Percentiles rank a stretch among this genome's conserved stretches.
Evolutionary conservation across 1,140 invertebrate species (phyloP).

Genomic region (Harlomillsia oculata): DNA sequence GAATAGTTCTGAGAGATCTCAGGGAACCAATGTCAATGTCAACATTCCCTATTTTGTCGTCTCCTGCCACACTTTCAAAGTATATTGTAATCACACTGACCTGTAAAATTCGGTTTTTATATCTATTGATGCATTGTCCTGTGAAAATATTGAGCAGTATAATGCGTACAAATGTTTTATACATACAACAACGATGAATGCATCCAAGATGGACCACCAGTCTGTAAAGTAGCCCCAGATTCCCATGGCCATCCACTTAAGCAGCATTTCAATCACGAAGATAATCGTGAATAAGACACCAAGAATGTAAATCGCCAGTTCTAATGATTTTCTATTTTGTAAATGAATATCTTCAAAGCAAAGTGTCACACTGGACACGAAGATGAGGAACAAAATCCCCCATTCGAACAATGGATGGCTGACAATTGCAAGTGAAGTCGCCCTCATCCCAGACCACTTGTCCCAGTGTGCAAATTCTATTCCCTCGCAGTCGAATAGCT

Average conservation of each 20-base stretch:
- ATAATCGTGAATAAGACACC: conserved; percentile 80
- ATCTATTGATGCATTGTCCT: no score
- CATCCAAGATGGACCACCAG: conserved; percentile 92
- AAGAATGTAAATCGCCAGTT: conserved; percentile 72
- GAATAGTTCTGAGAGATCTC: conserved; percentile 73
- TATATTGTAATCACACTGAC: neutral
- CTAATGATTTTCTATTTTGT: conserved; percentile 70
- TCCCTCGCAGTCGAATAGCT: no score
- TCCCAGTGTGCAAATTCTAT: neutral
- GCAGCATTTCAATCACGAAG: conserved; percentile 86
- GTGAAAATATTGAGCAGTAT: neutral
- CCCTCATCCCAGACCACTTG: neutral
- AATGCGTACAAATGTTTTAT: conserved; percentile 24
- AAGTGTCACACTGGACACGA: conserved; percentile 79
- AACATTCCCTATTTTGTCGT: no score
- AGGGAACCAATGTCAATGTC: no score
- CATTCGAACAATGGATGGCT: conserved; percentile 78
- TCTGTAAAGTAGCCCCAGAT: conserved; percentile 91
- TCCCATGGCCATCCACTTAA: conserved; percentile 89
- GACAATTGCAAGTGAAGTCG: neutral
- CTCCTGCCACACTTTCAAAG: no score
- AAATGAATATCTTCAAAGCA: conserved; percentile 89
- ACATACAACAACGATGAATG: conserved; percentile 93
- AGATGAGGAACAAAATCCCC: conserved; percentile 84
- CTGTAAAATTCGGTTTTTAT: no score